Base-by-base conservation (phyloP, 30 jellyfish, hydroid and myxozoan genomes). In the Cassiopea andromeda region DNA sequence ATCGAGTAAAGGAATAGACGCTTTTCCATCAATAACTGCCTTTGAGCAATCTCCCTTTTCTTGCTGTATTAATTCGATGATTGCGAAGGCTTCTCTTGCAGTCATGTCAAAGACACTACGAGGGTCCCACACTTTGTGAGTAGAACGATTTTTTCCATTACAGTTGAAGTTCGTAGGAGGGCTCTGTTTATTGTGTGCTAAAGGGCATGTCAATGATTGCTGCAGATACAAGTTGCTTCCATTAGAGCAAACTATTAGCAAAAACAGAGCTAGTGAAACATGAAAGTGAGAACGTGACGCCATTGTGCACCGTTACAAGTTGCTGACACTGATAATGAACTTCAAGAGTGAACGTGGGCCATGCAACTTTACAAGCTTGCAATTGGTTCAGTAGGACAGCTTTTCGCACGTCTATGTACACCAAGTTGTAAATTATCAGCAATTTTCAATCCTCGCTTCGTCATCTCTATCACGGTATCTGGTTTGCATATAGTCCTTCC, bases 41-140 rank as follows among this genome's bases (percentile, higher is more conserved):
- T 77, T 90, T 38, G 74, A 47, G 75, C 97, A 90, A 49, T 90
- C 91, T 1, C 89, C 97, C 71, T 83, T 77, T 14, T 76, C 84
- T 70, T 84, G 47, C 79, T 78, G 90, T 8, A 90, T 77, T 14
- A 87, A 85, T 7, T 72, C 87, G 45, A 90, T 90, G 15, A 90
- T 69, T 1, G 44, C 81, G 57, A 90, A 77, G 0, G 97, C 97
- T 77, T 83, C 73, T 66, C 90, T 50, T 17, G 94, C 97, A 45
- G 97, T 73, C 88, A 90, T 83, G 83, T 90, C 67, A 54, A 90
- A 82, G 18, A 90, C 84, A 2, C 71, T 78, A 48, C 97, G 76
- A 46, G 92, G 61, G 78, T 89, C 97, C 90, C 97, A 75, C 0
- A 82, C 97, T 76, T 61, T 49, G 8, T 60, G 27, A 1, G 68